Evolutionary conservation across 2,888 invertebrate species (phyloP), one percentile per base, ranked within the genome.

Genomic region (Rhingia campestris): DNA sequence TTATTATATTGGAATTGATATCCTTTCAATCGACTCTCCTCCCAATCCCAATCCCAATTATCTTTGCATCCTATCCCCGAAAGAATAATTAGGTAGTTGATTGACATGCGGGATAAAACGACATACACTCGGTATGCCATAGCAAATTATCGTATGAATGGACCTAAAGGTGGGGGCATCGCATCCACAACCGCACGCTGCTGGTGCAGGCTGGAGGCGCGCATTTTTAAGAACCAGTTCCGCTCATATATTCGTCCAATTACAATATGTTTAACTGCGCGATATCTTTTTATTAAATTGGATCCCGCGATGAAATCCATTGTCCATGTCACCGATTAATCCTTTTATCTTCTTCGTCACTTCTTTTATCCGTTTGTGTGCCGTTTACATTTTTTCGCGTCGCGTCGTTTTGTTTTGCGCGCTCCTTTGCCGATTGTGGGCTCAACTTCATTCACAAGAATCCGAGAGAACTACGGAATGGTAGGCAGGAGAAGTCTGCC

Each of bases 71-170:
- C 89, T 88, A 86, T 88, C 87, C 87, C 87, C 88, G 87, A 87
- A 88, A 89, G 90, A 91, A 90, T 90, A 90, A 90, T 90, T 90
- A 90, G 91, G 90, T 88, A 89, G 88, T 90, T 91, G 90, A 90
- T 90, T 90, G 90, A 90, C 90, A 90, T 88, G 90, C 88, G 89
- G 90, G 90, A 90, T 90, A 90, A 90, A 91, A 88, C 88, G 90
- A 91, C 91, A 91, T 90, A 91, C 90, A 89, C 91, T 90, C 89
- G 90, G 91, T 89, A 90, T 91, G 90, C 91, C 89, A 88, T 88
- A 90, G 90, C 90, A 90, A 90, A 91, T 90, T 90, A 90, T 91
- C 70, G 84, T 85, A 81, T 59, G 66, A 56, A 58, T 45, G 88
- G 88, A 88, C 87, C 76, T 22, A 72, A 80, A 56, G 63, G 10